These are phyloP conservation scores for Megalopta genalis DNA, from an alignment of 1,140 invertebrate genomes.

Conservation along the genomic window DNA sequence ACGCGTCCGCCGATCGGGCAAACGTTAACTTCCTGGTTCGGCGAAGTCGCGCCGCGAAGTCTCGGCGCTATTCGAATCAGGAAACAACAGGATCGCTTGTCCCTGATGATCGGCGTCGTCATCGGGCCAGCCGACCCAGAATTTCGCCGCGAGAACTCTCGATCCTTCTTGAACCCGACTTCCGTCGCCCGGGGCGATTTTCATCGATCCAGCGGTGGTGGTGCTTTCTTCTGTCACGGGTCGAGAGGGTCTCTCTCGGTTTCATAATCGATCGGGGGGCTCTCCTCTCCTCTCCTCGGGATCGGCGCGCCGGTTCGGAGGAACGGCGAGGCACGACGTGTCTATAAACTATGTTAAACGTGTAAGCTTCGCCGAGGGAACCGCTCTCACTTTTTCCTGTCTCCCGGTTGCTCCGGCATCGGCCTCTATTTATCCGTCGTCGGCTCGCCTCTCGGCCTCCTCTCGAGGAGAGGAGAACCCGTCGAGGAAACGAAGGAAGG, in stretches of 20 bases:
- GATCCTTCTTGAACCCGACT: no score
- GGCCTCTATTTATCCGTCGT: constrained; percentile 31
- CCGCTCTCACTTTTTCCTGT: constrained; percentile 26
- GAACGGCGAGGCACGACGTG: constrained; percentile 25
- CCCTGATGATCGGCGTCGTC: no score
- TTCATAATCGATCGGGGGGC: constrained; percentile 33
- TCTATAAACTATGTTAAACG: constrained; percentile 48
- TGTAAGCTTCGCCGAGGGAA: constrained; percentile 5
- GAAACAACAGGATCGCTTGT: no score
- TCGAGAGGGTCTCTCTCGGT: not conserved
- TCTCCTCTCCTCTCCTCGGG: not conserved
- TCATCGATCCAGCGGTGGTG: no score
- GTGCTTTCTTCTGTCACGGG: not conserved
- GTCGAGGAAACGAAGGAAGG: constrained; percentile 62
- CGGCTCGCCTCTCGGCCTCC: not conserved
- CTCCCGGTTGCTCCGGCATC: not conserved
- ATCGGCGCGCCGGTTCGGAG: constrained; percentile 8
- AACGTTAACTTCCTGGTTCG: no score
- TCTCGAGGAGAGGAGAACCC: not conserved
- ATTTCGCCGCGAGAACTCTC: no score
- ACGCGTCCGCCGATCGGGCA: no score
- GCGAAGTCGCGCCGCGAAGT: no score
- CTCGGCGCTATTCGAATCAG: no score
- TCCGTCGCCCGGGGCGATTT: no score
- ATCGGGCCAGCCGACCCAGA: no score